A percentile compares a stretch with the other conserved stretches of the same genome.
These are phyloP conservation scores for Typhlichthys subterraneus DNA, from an alignment of 2,797 vertebrate genomes.

Conservation along the genomic window DNA sequence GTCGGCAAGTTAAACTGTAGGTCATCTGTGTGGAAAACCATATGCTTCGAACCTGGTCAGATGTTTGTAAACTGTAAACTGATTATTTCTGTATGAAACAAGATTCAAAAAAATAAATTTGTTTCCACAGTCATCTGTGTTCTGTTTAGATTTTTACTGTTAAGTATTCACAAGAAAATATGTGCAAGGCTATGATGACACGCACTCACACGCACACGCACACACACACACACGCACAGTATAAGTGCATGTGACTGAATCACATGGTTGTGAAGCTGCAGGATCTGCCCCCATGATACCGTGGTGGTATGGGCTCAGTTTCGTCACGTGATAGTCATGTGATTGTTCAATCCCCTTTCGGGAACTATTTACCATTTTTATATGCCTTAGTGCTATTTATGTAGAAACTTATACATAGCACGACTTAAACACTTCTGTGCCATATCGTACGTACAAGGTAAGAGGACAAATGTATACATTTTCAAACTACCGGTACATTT, in stretches of 20 bases:
- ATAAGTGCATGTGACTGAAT: too few species aligned
- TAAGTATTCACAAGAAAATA: too few species aligned
- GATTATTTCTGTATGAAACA: conserved; percentile 72
- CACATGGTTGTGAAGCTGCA: too few species aligned
- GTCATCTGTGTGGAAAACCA: conserved; percentile 52
- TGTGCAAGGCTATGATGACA: not conserved
- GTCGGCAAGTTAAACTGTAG: conserved; percentile 35
- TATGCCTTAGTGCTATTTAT: not conserved
- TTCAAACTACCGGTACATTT: not conserved
- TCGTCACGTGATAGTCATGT: conserved; percentile 60
- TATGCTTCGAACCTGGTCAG: conserved; percentile 58
- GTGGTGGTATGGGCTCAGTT: rapidly evolving
- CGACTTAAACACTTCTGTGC: rapidly evolving
- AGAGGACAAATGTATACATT: not conserved
- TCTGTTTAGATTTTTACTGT: not conserved
- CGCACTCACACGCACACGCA: too few species aligned
- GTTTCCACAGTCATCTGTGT: conserved; percentile 54
- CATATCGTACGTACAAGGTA: conserved; percentile 7
- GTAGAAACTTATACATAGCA: not conserved
- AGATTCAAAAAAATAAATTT: conserved; percentile 74
- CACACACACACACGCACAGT: too few species aligned
- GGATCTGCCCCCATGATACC: too few species aligned
- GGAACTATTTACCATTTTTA: not conserved
- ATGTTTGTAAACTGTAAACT: conserved; percentile 75
- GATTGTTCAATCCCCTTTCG: conserved; percentile 17